Evolutionary conservation across 2,113 vertebrate genomes (phyloP).

Genomic region (Taurulus bubalis): DNA sequence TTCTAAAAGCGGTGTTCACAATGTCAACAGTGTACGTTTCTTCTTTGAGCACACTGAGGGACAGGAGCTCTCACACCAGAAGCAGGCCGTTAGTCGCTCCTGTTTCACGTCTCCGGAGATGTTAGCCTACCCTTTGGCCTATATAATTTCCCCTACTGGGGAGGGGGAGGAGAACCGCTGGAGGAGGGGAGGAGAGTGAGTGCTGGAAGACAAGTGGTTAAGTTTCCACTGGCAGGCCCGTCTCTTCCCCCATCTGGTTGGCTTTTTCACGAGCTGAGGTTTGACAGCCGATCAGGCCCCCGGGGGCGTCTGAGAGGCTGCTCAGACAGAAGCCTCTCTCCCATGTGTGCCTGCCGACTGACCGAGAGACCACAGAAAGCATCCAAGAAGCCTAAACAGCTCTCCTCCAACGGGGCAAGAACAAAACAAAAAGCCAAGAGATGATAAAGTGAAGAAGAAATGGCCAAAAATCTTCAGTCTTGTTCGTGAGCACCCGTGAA

Average conservation of each 20-base stretch:
- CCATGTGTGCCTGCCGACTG: slow-evolving; percentile 53
- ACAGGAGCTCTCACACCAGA: slow-evolving; percentile 55
- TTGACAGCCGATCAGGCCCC: slow-evolving; percentile 74
- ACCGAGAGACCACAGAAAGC: slow-evolving; percentile 59
- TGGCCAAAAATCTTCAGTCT: slow-evolving; percentile 28
- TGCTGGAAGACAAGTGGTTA: slow-evolving; percentile 74
- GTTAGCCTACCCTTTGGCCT: slow-evolving; percentile 82
- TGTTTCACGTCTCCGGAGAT: slow-evolving; percentile 66
- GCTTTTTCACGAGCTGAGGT: slow-evolving; percentile 71
- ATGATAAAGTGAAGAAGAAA: slow-evolving; percentile 7
- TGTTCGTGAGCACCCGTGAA: slow-evolving; percentile 28
- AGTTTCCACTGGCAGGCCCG: slow-evolving; percentile 74
- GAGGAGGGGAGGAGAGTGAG: neutral
- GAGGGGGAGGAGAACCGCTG: neutral
- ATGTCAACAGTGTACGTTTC: slow-evolving; percentile 45
- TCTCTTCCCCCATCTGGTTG: slow-evolving; percentile 73
- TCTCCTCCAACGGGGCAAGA: slow-evolving; percentile 12
- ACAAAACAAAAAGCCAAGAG: neutral
- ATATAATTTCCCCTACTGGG: slow-evolving; percentile 73
- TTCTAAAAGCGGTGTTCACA: slow-evolving; percentile 31
- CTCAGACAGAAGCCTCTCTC: slow-evolving; percentile 59
- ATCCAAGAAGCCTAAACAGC: slow-evolving; percentile 23
- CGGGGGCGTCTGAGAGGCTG: slow-evolving; percentile 65
- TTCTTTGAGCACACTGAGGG: slow-evolving; percentile 49
- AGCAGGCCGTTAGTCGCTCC: slow-evolving; percentile 48